A percentile compares a stretch with the other conserved stretches of the same genome.
phyloP scores from a whole-genome alignment of 2,113 vertebrate genomes.

The Saimiri boliviensis region DNA sequence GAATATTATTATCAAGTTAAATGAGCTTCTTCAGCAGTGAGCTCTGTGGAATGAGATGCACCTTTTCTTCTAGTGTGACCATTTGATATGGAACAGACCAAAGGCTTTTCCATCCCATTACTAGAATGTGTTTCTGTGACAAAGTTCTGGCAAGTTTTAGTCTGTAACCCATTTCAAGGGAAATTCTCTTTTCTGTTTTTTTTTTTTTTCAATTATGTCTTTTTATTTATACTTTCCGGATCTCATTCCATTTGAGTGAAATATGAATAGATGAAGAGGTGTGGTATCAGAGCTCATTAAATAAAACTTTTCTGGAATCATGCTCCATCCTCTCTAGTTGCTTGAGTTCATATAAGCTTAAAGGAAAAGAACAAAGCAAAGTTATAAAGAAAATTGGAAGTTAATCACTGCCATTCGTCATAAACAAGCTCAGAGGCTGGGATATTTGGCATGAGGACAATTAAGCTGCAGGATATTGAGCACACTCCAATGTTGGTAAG shows the following conservation, averaged over 20 bases:
- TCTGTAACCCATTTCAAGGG: background rate
- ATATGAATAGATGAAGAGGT: background rate
- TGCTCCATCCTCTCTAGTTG: background rate
- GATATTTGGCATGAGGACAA: background rate
- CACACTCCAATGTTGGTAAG: background rate
- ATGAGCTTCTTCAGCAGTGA: background rate
- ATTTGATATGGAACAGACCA: fast-evolving
- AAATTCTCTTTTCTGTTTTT: background rate
- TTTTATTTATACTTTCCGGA: background rate
- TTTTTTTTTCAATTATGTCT: background rate
- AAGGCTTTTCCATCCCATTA: background rate
- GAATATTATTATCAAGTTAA: background rate
- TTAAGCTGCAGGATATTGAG: background rate
- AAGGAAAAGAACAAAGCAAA: background rate
- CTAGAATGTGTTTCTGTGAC: background rate
- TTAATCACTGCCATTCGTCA: background rate
- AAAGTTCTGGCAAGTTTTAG: background rate
- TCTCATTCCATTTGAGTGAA: background rate
- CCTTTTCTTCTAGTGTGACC: background rate
- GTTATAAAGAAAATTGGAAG: background rate
- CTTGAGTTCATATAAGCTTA: background rate
- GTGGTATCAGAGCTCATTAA: background rate
- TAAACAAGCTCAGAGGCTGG: background rate
- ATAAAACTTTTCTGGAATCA: background rate
- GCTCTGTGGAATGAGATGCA: fast-evolving